A percentile compares a stretch with the other conserved stretches of the same genome.
These are phyloP conservation scores for Cyprinodon variegatus DNA, from an alignment of 2,113 vertebrate species.

Conservation along the genomic window DNA sequence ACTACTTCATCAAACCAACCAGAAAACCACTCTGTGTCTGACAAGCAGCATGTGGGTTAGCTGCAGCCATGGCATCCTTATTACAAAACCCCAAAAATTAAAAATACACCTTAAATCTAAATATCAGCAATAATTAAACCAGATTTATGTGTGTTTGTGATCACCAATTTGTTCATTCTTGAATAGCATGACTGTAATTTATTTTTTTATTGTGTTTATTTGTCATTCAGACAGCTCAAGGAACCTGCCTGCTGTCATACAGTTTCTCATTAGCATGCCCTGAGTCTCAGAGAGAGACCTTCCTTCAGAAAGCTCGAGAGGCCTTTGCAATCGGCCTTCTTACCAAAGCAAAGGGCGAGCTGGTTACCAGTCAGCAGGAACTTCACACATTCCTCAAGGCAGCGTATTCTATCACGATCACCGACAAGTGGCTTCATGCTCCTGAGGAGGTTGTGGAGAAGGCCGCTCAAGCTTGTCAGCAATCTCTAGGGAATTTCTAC, in stretches of 20 bases:
- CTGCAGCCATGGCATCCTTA: background rate
- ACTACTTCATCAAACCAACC: background rate
- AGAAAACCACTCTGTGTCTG: background rate
- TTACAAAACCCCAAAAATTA: background rate
- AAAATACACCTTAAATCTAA: background rate
- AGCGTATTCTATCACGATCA: conserved; percentile 83
- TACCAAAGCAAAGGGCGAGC: conserved; percentile 75
- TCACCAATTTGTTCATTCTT: too few species aligned
- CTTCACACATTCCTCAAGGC: conserved; percentile 91
- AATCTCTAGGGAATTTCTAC: conserved; percentile 82
- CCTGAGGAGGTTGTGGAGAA: conserved; percentile 8
- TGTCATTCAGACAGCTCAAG: conserved; percentile 84
- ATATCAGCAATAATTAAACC: background rate
- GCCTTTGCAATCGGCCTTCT: conserved; percentile 91
- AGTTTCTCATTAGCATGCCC: conserved; percentile 85
- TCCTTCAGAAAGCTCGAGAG: conserved; percentile 84
- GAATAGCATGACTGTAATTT: background rate
- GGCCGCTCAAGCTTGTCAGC: conserved; percentile 74
- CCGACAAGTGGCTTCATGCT: conserved; percentile 79
- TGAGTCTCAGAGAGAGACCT: conserved; percentile 57
- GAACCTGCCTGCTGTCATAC: conserved; percentile 88
- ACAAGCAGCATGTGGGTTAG: background rate
- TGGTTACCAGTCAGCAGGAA: conserved; percentile 87
- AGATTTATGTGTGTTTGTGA: background rate
- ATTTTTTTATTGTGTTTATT: background rate